Percentiles rank a stretch among this genome's conserved stretches.
phyloP scores from a whole-genome alignment of 2,888 invertebrate genomes.

The Caenorhabditis imperialis region DNA sequence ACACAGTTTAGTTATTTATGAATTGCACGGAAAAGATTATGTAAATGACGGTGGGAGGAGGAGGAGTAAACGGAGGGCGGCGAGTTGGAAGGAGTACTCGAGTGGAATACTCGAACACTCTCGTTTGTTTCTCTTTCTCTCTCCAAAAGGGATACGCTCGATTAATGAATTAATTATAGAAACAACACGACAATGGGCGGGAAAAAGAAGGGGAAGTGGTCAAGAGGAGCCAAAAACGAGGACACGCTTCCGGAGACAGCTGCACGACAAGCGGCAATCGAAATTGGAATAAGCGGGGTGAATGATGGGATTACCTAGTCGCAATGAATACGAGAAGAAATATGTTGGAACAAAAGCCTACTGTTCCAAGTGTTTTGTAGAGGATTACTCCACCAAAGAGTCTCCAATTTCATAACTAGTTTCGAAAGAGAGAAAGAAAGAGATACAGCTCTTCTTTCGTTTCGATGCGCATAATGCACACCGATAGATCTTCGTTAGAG shows the following conservation, averaged over 20 bases:
- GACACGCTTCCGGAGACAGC: constrained; percentile 21
- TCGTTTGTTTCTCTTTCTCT: too few species aligned
- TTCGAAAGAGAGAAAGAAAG: constrained; percentile 21
- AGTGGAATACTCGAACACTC: constrained; percentile 20
- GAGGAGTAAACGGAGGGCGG: constrained; percentile 10
- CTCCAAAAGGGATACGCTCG: too few species aligned
- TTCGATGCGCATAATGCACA: constrained; percentile 22
- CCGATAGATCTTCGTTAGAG: constrained; percentile 50
- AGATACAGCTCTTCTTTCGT: neutral
- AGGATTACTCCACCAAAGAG: neutral
- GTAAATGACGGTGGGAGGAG: constrained; percentile 36
- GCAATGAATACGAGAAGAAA: too few species aligned
- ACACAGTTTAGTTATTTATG: constrained; percentile 50
- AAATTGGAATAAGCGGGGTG: constrained; percentile 3
- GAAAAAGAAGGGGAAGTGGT: constrained; percentile 29
- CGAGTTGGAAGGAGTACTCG: constrained; percentile 28
- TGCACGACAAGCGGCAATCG: constrained; percentile 24
- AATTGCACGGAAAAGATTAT: constrained; percentile 39
- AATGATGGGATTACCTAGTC: too few species aligned
- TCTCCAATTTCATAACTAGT: constrained; percentile 47
- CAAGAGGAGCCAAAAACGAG: constrained; percentile 15
- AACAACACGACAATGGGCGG: constrained; percentile 43
- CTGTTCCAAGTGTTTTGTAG: too few species aligned
- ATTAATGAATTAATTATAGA: constrained; percentile 51
- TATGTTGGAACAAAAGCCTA: too few species aligned